A percentile compares a stretch with the other conserved stretches of the same genome.
phyloP scores from a whole-genome alignment of 23 tunicate genomes.

The Diplosoma virens region DNA sequence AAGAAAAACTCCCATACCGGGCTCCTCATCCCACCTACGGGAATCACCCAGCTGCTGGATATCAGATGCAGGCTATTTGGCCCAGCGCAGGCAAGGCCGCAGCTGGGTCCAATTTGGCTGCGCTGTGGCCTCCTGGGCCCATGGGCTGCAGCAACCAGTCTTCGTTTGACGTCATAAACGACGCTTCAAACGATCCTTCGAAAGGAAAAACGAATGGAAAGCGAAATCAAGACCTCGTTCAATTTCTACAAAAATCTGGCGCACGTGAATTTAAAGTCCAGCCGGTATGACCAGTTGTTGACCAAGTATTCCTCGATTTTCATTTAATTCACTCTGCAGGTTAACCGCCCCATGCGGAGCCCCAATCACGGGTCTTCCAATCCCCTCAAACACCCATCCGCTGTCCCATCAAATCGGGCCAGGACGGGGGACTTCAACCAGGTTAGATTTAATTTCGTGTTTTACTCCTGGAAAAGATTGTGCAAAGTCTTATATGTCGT shows the following conservation, averaged over 20 bases:
- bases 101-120: conserved; percentile 15
- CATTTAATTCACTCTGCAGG: background rate
- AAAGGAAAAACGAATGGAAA: background rate
- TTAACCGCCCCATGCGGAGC: background rate
- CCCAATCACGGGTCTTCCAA: background rate
- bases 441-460: background rate
- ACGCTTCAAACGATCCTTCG: background rate
- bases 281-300: background rate
- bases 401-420: conserved; percentile 22
- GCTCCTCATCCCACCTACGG: conserved; percentile 4
- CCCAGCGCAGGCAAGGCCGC: conserved; percentile 16
- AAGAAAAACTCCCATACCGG: conserved; percentile 11
- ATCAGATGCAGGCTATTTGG: conserved; percentile 25
- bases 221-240: background rate
- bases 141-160: background rate
- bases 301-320: background rate
- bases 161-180: conserved; percentile 32
- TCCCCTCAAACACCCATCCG: background rate
- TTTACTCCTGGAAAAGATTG: background rate
- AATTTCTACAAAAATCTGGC: background rate
- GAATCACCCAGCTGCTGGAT: conserved; percentile 1
- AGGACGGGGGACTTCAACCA: background rate
- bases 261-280: conserved; percentile 26
- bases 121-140: conserved; percentile 40
- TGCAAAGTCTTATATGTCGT: background rate